Evolutionary conservation across 2,888 invertebrate species (phyloP).

Genomic region (Drymonia ruficornis): DNA sequence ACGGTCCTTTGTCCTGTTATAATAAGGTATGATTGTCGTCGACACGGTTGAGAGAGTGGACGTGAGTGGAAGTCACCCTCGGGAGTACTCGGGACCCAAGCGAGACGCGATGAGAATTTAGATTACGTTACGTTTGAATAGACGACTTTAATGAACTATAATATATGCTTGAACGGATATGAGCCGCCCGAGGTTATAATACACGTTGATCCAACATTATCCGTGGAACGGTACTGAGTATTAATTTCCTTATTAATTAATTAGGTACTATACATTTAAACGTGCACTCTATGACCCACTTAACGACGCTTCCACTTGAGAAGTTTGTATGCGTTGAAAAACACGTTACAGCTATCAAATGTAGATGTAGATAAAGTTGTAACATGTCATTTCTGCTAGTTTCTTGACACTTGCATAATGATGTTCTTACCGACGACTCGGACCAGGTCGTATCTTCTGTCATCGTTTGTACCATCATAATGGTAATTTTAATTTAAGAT

Average conservation of each 20-base stretch:
- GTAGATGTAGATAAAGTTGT: background rate
- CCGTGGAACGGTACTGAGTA: conserved; percentile 20
- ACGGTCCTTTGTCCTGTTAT: conserved; percentile 70
- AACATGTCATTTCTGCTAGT: background rate
- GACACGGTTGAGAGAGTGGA: conserved; percentile 65
- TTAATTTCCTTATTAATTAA: conserved; percentile 32
- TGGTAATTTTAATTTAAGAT: background rate
- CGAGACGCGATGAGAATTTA: conserved; percentile 71
- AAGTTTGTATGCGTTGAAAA: background rate
- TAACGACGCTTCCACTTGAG: background rate
- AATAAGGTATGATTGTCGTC: conserved; percentile 74
- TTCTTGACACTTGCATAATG: background rate
- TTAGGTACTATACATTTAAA: conserved; percentile 9
- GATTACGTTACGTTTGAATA: conserved; percentile 71
- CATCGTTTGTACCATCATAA: background rate
- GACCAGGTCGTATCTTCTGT: background rate
- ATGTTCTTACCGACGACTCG: background rate
- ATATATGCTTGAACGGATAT: conserved; percentile 45
- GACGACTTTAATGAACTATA: conserved; percentile 61
- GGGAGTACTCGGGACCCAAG: conserved; percentile 66
- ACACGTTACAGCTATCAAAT: background rate
- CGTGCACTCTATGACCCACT: background rate
- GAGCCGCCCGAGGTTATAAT: conserved; percentile 13
- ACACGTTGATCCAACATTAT: conserved; percentile 10
- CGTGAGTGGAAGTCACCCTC: conserved; percentile 66